A percentile compares a stretch with the other conserved stretches of the same genome.
Evolutionary conservation across 2,113 vertebrate genomes (phyloP).

Genomic region (Notothenia coriiceps): DNA sequence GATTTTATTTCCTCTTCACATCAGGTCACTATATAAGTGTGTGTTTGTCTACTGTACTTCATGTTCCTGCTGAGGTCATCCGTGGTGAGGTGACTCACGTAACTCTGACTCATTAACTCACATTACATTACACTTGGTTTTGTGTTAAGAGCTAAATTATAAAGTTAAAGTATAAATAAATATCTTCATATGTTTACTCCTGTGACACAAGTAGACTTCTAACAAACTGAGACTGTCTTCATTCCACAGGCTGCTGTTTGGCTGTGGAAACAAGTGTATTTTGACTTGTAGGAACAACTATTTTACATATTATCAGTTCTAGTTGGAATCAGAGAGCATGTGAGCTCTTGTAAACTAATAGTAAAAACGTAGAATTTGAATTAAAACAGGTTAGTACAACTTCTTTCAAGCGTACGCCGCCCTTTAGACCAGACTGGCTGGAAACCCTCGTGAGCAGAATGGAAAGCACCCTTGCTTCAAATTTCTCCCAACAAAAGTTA

Average conservation of each 20-base stretch:
- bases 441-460: not conserved
- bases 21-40: too few species aligned
- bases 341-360: not conserved
- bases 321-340: not conserved
- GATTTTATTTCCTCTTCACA: too few species aligned
- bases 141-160: not conserved
- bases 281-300: not conserved
- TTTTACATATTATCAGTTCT: not conserved
- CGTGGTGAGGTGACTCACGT: slow-evolving; percentile 48
- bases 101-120: slow-evolving; percentile 55
- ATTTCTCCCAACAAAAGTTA: not conserved
- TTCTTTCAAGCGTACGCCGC: not conserved
- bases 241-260: not conserved
- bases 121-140: slow-evolving; percentile 19
- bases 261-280: not conserved
- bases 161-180: not conserved
- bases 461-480: too few species aligned
- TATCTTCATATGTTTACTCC: not conserved
- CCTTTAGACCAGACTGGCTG: not conserved
- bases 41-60: slow-evolving; percentile 13
- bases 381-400: too few species aligned
- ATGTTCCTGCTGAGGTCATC: slow-evolving; percentile 42
- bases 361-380: too few species aligned
- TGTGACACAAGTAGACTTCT: not conserved
- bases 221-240: not conserved